These are phyloP conservation scores for Cacatua alba DNA, from an alignment of 2,113 vertebrate species.

Conservation along the genomic window DNA sequence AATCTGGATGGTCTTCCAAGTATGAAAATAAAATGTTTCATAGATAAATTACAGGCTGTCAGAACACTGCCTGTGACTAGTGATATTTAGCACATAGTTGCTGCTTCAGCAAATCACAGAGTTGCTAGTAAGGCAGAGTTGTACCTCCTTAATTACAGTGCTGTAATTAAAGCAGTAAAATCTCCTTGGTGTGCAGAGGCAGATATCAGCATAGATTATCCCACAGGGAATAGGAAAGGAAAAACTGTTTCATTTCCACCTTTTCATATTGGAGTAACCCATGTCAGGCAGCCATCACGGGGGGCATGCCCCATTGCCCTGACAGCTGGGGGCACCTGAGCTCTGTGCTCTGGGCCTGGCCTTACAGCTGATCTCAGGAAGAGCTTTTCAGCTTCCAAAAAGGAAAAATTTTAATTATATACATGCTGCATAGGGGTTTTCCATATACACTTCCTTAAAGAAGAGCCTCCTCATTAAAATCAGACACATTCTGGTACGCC, in stretches of 20 bases:
- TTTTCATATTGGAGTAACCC: not conserved
- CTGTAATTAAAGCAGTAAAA: slow-evolving; percentile 40
- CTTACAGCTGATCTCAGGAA: not conserved
- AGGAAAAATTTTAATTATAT: not conserved
- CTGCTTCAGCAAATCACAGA: not conserved
- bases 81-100: not conserved
- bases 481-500: not conserved
- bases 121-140: not conserved
- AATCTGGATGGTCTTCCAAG: not conserved
- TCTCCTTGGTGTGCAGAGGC: not conserved
- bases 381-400: not conserved
- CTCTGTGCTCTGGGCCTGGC: not conserved
- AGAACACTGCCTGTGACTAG: not conserved
- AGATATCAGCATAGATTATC: not conserved
- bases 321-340: not conserved
- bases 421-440: not conserved
- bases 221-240: not conserved
- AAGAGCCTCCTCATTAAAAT: not conserved
- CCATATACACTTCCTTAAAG: not conserved
- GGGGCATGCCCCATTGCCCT: not conserved
- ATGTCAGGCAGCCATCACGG: rapidly evolving
- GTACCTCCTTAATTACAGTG: slow-evolving; percentile 11
- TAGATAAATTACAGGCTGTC: not conserved
- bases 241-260: not conserved
- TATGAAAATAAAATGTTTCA: not conserved